Conservation (phyloP, 2,888 invertebrate species). For the Drosophila acutilabella region DNA sequence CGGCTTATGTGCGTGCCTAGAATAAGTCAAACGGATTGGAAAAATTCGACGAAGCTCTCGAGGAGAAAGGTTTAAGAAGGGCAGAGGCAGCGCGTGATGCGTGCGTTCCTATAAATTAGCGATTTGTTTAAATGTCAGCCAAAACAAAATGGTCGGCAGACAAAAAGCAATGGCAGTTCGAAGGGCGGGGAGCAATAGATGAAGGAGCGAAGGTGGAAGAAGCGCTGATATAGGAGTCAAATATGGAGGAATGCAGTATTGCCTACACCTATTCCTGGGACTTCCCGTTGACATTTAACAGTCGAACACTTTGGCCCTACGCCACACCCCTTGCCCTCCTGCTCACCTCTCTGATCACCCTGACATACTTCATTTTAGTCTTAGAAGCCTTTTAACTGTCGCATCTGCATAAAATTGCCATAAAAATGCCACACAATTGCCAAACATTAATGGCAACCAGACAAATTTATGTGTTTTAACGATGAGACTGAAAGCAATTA, state of each 20-base stretch:
- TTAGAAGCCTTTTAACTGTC: conserved; percentile 47
- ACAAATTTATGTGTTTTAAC: conserved; percentile 38
- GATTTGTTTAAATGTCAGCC: conserved; percentile 79
- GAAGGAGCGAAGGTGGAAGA: neutral
- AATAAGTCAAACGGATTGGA: conserved; percentile 72
- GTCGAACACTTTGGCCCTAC: conserved; percentile 46
- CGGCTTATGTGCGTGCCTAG: conserved; percentile 59
- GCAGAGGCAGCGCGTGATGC: neutral
- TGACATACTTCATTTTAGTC: neutral
- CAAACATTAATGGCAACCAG: conserved; percentile 65
- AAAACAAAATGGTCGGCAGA: conserved; percentile 41
- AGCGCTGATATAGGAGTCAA: too few relatives aligned
- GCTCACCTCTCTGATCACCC: neutral
- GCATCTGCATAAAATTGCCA: conserved; percentile 75
- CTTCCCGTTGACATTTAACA: conserved; percentile 73
- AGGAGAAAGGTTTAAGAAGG: neutral
- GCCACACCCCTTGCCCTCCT: neutral
- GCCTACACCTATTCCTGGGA: conserved; percentile 39
- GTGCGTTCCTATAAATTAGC: conserved; percentile 70
- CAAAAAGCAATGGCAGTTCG: conserved; percentile 1
- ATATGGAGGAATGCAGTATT: conserved; percentile 8
- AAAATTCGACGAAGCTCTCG: conserved; percentile 46
- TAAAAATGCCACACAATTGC: conserved; percentile 74
- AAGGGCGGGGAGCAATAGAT: neutral
- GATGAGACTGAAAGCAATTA: conserved; percentile 41